Evolutionary conservation across 2,797 vertebrate species (phyloP).

Genomic region (Psittacula derbiana): DNA sequence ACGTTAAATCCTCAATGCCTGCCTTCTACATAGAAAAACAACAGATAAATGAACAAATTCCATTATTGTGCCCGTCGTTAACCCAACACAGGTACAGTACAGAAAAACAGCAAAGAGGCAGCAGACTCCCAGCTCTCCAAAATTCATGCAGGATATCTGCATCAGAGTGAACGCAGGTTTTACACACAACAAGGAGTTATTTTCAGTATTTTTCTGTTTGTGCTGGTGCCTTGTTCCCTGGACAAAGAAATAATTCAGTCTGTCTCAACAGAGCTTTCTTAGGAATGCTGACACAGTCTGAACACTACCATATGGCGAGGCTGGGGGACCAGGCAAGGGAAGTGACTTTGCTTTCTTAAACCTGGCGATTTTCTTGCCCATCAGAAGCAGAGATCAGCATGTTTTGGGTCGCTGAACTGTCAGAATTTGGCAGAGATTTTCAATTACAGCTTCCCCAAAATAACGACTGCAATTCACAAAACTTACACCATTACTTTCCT

Average conservation of each 20-base stretch:
- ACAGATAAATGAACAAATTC: not conserved
- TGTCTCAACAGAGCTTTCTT: not conserved
- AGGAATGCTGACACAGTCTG: conserved; percentile 21
- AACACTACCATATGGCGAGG: conserved; percentile 3
- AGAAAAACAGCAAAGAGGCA: not conserved
- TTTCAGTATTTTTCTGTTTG: not conserved
- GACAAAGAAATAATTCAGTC: conserved; percentile 37
- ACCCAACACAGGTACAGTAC: not conserved
- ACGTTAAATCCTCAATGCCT: conserved; percentile 16
- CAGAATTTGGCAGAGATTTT: conserved; percentile 7
- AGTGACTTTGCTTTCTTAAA: conserved; percentile 37
- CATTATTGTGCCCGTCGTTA: not conserved
- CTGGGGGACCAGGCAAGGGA: not conserved
- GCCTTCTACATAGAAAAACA: conserved; percentile 8
- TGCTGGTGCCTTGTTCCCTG: not conserved
- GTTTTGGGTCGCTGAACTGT: not conserved
- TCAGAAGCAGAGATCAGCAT: not conserved
- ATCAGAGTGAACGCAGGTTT: not conserved
- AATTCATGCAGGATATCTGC: not conserved
- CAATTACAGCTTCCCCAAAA: not conserved
- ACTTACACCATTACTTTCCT: not conserved
- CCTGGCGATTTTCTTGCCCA: not conserved
- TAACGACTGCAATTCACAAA: not conserved
- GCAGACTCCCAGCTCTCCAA: not conserved
- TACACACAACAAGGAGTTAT: not conserved